Base-by-base conservation (phyloP, 2,888 invertebrate species). In the Tryphoninae sp. region DNA sequence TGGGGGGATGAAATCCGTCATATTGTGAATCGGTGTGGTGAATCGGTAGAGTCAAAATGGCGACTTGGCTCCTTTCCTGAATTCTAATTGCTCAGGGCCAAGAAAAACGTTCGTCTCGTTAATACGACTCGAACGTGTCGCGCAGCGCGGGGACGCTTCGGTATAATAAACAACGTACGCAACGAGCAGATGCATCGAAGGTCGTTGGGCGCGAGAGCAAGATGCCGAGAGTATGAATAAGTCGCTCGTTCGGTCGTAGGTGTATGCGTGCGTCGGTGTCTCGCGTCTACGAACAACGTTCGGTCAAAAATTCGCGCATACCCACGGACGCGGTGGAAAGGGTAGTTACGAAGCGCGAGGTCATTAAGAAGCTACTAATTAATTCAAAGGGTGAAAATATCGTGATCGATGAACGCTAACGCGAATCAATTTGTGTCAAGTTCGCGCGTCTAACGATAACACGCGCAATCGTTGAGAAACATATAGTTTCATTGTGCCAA, bases 191-290 rank as follows among this genome's bases (percentile, higher is more conserved):
- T 13, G 59, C 49, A 67, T 76, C 51, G 59, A 76, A 76, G 75
- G 75, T 76, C 75, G 75, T 61, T 9, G 55, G 58, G 75, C 75
- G 67, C 59, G 51, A 42, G 23, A n/a, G 49, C 45, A 59, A 67
- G 67, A 76, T 45, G 59, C 67, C 67, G 67, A 67, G 59, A 75
- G 45, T 45, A 13, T 45, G 9, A 45, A 45, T 45, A 45, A 45
- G 45, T 45, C 45, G 45, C 45, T 33, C 33, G 65, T 65, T 68
- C 75, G 59, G 75, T 68, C 58, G 67, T 76, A 33, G 6, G 6
- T 33, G 33, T 6, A 33, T 33, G 6, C 6, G 7, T 33, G 33
- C 6, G 75, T 9, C 61, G 49, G 75, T 6, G 49, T 59, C 59
- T 67, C 67, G 67, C 13, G 59, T 4, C 33, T 33, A 33, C 59